These are phyloP conservation scores for Lepus europaeus DNA, from an alignment of 2,113 vertebrate genomes.

Conservation along the genomic window DNA sequence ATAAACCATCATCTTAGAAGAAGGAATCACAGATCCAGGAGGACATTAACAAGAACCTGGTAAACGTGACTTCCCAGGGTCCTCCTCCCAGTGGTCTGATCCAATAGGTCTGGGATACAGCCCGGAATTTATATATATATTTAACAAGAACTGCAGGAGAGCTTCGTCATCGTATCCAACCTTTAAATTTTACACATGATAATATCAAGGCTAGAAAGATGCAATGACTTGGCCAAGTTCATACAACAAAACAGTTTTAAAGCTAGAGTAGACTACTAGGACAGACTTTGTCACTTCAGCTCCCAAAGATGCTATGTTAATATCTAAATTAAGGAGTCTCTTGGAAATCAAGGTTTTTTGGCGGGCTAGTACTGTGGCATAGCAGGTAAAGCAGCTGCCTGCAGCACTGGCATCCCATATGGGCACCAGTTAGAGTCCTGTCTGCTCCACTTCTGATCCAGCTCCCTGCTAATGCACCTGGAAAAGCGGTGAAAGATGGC, in stretches of 20 bases:
- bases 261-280: not conserved
- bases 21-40: not conserved
- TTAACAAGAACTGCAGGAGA: not conserved
- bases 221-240: not conserved
- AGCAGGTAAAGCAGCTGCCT: no score
- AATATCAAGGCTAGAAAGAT: not conserved
- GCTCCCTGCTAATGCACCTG: no score
- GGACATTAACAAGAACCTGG: not conserved
- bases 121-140: not conserved
- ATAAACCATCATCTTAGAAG: not conserved
- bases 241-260: not conserved
- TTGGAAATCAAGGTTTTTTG: not conserved
- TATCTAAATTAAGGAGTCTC: not conserved
- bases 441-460: no score
- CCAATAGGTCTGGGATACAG: not conserved
- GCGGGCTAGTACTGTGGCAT: no score
- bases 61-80: not conserved
- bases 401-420: no score
- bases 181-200: not conserved
- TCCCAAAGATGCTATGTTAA: not conserved
- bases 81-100: not conserved
- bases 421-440: no score
- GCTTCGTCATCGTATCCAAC: not conserved
- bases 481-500: no score
- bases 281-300: not conserved